A percentile compares a stretch with the other conserved stretches of the same genome.
phyloP scores from a whole-genome alignment of 2,888 invertebrate species.

The Parochlus steinenii region DNA sequence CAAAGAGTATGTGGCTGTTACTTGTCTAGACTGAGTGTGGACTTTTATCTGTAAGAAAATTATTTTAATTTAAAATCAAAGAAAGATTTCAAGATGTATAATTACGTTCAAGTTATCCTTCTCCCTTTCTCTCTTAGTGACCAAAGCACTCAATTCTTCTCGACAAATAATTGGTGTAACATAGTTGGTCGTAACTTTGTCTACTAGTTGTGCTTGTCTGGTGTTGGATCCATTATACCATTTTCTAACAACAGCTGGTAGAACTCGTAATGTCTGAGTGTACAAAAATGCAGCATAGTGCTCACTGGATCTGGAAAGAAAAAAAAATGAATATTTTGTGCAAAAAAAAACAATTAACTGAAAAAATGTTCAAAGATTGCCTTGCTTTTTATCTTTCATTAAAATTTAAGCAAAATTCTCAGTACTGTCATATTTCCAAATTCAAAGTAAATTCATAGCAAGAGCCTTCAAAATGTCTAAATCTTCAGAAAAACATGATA shows the following conservation, averaged over 20 bases:
- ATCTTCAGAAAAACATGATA: too few species aligned
- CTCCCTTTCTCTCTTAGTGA: slow-evolving; percentile 35
- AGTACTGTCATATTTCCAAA: background rate
- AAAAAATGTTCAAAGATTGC: slow-evolving; percentile 2
- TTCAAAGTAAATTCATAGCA: too few species aligned
- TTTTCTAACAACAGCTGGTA: slow-evolving; percentile 56
- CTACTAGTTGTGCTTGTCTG: slow-evolving; percentile 45
- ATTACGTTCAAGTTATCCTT: slow-evolving; percentile 49
- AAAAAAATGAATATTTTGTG: background rate
- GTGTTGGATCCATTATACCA: slow-evolving; percentile 60
- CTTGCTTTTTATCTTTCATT: too few species aligned
- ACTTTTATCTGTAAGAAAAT: slow-evolving; percentile 62
- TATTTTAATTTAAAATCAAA: too few species aligned
- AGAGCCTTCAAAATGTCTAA: too few species aligned
- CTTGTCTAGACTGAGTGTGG: slow-evolving; percentile 55
- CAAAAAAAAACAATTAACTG: background rate
- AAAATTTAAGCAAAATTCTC: too few species aligned
- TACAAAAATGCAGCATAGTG: slow-evolving; percentile 47
- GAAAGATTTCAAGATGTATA: too few species aligned
- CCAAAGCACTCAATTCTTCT: slow-evolving; percentile 43
- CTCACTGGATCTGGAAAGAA: too few species aligned
- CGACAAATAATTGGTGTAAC: slow-evolving; percentile 49
- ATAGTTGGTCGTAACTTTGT: slow-evolving; percentile 48
- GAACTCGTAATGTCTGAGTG: slow-evolving; percentile 39
- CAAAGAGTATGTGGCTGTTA: slow-evolving; percentile 62